These are phyloP conservation scores for Bujurquina vittata DNA, from an alignment of 2,113 vertebrate genomes.

Conservation along the genomic window DNA sequence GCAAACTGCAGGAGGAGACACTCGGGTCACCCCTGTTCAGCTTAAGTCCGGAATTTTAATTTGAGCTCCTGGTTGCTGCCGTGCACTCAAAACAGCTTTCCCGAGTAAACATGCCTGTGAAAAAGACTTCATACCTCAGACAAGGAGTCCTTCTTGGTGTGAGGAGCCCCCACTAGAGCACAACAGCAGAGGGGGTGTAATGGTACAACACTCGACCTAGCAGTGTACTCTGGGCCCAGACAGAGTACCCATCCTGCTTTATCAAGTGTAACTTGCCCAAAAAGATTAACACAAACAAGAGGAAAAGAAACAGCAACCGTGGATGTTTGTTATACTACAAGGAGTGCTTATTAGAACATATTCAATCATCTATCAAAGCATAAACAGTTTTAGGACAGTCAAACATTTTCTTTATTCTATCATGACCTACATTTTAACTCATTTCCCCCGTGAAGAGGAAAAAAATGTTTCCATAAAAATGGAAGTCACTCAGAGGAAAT, in stretches of 20 bases:
- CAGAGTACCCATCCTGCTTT: constrained; percentile 62
- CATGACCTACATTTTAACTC: constrained; percentile 49
- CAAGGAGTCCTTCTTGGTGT: constrained; percentile 47
- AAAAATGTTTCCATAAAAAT: constrained; percentile 41
- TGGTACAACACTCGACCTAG: constrained; percentile 67
- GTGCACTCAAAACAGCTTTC: constrained; percentile 19
- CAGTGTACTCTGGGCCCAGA: constrained; percentile 69
- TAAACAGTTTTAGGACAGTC: constrained; percentile 59
- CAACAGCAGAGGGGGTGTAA: constrained; percentile 27
- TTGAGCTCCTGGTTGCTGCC: constrained; percentile 39
- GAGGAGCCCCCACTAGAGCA: constrained; percentile 40
- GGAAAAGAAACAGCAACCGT: constrained; percentile 34
- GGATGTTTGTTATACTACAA: constrained; percentile 57
- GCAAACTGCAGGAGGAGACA: constrained; percentile 23
- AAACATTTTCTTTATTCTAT: constrained; percentile 44
- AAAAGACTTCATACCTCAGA: constrained; percentile 56
- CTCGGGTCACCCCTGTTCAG: constrained; percentile 8
- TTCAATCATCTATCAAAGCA: constrained; percentile 57
- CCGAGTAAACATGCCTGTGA: constrained; percentile 33
- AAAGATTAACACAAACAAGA: constrained; percentile 27
- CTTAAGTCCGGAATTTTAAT: constrained; percentile 55
- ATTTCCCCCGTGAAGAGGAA: constrained; percentile 16
- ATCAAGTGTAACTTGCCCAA: constrained; percentile 57
- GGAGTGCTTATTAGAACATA: constrained; percentile 76
- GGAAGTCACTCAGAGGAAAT: constrained; percentile 38